Evolutionary conservation across 2,888 invertebrate genomes (phyloP), one percentile per base, ranked within the genome.

Genomic region (Gnatocerus cornutus): DNA sequence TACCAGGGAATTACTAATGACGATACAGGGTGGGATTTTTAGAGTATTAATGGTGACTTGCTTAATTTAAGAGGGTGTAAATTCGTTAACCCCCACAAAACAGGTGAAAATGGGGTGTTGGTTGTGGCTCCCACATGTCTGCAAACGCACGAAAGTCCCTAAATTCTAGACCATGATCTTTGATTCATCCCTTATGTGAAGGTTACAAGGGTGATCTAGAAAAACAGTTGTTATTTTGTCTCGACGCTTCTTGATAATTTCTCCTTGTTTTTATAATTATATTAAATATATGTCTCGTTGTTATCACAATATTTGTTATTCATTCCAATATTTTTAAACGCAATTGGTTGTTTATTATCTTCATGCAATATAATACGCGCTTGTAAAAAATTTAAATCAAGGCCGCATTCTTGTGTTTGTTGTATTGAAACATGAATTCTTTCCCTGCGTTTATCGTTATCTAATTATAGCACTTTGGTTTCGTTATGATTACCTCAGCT

Each of bases 61-160:
- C 10, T 33, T 10, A 7, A 7, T 48, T 48, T 43, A 41, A 27
- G 58, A 12, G 58, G 58, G 58, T 58, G 61, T 37, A 33, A 33
- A 30, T 52, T 52, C 30, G 55, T 55, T 55, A 37, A 6, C 10
- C 39, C 16, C 16, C 10, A n/a, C 9, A 16, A 41, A 30, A 65
- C 65, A 65, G 68, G 45, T 61, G 61, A 27, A 61, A 33, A n/a
- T 45, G 68, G 68, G 68, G 59, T 66, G 59, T 67, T 59, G 67
- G 59, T 66, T 59, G 13, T 13, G 67, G 68, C 62, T 61, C 62
- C 68, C 68, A 61, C 68, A 68, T 68, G 68, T 68, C 68, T 62
- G 59, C 66, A 29, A 29, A 13, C 52, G 27, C 43, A 56, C 52
- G 29, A 63, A 53, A 52, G 13, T 43, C 30, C 50, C 63, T 27